phyloP scores from a whole-genome alignment of 1,140 invertebrate genomes.

The Heliothis virescens region DNA sequence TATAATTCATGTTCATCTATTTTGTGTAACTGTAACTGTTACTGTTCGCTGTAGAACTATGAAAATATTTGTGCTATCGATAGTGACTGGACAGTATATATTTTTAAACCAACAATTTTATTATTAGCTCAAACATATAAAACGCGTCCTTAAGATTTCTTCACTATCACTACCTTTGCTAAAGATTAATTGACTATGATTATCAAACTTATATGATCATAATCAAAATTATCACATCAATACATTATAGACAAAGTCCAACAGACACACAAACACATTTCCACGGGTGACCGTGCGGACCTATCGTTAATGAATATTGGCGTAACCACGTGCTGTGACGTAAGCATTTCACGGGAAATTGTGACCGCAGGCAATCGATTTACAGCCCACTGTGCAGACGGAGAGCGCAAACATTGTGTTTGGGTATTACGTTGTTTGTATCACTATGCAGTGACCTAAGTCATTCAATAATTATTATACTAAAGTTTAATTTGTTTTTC shows the following conservation, averaged over 20 bases:
- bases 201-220: background rate
- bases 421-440: background rate
- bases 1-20: too few species aligned
- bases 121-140: too few species aligned
- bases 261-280: conserved; percentile 20
- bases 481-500: background rate
- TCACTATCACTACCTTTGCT: background rate
- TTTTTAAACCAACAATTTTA: too few species aligned
- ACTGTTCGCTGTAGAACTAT: too few species aligned
- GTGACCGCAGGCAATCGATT: conserved; percentile 10
- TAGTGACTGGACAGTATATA: too few species aligned
- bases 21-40: too few species aligned
- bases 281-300: background rate
- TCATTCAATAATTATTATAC: background rate
- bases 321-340: conserved; percentile 5
- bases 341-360: conserved; percentile 13
- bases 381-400: background rate
- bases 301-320: conserved; percentile 5
- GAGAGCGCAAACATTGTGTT: background rate
- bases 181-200: background rate
- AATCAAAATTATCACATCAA: background rate
- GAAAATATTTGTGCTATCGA: too few species aligned
- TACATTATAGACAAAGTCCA: background rate
- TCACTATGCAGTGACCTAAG: conserved; percentile 1
- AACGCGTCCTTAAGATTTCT: too few species aligned